Conservation (phyloP, 1,140 invertebrate species). For the Teleogryllus occipitalis region DNA sequence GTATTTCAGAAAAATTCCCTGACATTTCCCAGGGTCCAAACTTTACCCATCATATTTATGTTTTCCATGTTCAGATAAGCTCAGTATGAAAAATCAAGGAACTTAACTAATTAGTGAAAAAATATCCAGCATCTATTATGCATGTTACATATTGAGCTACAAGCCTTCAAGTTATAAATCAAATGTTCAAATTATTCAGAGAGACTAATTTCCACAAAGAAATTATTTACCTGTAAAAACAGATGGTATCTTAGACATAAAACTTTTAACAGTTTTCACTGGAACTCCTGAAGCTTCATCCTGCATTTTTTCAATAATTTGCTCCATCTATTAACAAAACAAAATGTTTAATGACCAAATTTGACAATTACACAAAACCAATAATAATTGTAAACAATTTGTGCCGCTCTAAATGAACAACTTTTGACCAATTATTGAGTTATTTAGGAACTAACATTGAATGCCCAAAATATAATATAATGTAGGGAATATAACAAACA, state of each 20-base stretch:
- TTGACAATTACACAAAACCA: neutral
- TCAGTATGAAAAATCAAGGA: too few relatives aligned
- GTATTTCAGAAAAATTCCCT: too few relatives aligned
- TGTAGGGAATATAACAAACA: too few relatives aligned
- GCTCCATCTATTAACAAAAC: conserved; percentile 75
- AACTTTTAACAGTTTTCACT: conserved; percentile 95
- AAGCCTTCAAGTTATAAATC: too few relatives aligned
- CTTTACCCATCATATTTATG: too few relatives aligned
- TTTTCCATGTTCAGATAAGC: too few relatives aligned
- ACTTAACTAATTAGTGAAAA: too few relatives aligned
- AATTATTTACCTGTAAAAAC: conserved; percentile 69
- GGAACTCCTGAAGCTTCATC: conserved; percentile 88
- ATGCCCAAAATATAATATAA: too few relatives aligned
- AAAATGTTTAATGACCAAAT: neutral
- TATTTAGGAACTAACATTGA: neutral
- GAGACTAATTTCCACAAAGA: too few relatives aligned
- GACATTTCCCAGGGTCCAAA: too few relatives aligned
- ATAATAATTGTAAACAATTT: neutral
- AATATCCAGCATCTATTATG: too few relatives aligned
- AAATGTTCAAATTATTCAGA: neutral
- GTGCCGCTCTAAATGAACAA: neutral
- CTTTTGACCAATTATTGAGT: neutral
- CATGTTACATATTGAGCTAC: too few relatives aligned
- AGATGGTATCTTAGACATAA: conserved; percentile 98
- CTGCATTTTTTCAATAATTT: conserved; percentile 93